Percentiles rank a stretch among this genome's conserved stretches.
phyloP scores from a whole-genome alignment of 2,888 invertebrate species.

The Hemaris fuciformis region DNA sequence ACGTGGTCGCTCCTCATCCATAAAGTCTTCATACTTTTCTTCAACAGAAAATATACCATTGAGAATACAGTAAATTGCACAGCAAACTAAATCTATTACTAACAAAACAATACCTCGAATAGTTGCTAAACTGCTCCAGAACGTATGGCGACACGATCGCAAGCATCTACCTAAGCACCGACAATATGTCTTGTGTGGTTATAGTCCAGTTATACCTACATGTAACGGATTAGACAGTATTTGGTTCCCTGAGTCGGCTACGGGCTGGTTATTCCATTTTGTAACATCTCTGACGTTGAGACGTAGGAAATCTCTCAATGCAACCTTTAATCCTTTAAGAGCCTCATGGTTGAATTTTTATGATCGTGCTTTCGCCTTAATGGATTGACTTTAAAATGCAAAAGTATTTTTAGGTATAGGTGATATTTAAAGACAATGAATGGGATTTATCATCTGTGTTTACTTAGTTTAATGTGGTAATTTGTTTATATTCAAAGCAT shows the following conservation, averaged over 20 bases:
- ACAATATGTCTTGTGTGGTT: slow-evolving; percentile 6
- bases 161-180: background rate
- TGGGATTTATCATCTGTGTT: too few relatives aligned
- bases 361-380: too few relatives aligned
- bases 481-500: too few relatives aligned
- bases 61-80: background rate
- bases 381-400: background rate
- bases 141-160: background rate
- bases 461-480: too few relatives aligned
- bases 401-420: too few relatives aligned
- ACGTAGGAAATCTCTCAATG: background rate
- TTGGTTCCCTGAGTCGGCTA: background rate
- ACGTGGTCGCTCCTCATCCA: too few relatives aligned
- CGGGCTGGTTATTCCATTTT: slow-evolving; percentile 1
- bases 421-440: too few relatives aligned
- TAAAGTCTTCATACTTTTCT: background rate
- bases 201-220: background rate
- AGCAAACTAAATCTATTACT: background rate
- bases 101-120: background rate
- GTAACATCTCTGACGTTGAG: background rate
- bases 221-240: slow-evolving; percentile 3
- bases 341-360: background rate
- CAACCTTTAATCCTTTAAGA: background rate
- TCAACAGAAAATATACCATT: background rate
- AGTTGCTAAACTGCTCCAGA: background rate